Evolutionary conservation across 2,797 vertebrate genomes (phyloP).

Genomic region (Antrozous pallidus): DNA sequence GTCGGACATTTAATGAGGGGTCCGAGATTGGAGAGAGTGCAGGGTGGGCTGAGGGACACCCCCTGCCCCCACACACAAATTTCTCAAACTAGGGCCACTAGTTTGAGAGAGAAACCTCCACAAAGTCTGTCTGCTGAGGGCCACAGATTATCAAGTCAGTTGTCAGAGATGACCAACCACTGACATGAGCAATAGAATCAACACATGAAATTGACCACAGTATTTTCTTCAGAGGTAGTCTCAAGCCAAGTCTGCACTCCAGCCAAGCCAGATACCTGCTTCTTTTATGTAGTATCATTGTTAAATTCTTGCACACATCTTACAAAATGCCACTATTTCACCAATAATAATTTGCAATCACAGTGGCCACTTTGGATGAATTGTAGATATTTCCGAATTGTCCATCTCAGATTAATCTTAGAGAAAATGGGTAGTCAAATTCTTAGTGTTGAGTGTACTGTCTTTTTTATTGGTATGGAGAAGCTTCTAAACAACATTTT

Average conservation of each 20-base stretch:
- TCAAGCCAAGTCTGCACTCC: not conserved
- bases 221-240: not conserved
- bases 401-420: not conserved
- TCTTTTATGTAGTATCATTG: not conserved
- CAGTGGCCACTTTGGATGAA: not conserved
- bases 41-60: too few relatives aligned
- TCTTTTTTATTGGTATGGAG: not conserved
- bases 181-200: not conserved
- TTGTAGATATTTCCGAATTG: not conserved
- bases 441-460: not conserved
- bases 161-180: not conserved
- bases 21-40: too few relatives aligned
- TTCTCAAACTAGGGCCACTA: too few relatives aligned
- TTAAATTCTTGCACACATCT: not conserved
- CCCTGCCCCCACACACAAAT: too few relatives aligned
- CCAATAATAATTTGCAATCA: not conserved
- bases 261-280: not conserved
- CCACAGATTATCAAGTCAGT: not conserved
- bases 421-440: not conserved
- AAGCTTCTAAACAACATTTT: slow-evolving; percentile 34
- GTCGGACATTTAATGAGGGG: too few relatives aligned
- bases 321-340: not conserved
- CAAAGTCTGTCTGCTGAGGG: not conserved
- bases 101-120: not conserved
- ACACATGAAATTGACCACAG: too few relatives aligned